Base-by-base conservation (phyloP, 2,888 invertebrate species). In the Brenthis hecate region DNA sequence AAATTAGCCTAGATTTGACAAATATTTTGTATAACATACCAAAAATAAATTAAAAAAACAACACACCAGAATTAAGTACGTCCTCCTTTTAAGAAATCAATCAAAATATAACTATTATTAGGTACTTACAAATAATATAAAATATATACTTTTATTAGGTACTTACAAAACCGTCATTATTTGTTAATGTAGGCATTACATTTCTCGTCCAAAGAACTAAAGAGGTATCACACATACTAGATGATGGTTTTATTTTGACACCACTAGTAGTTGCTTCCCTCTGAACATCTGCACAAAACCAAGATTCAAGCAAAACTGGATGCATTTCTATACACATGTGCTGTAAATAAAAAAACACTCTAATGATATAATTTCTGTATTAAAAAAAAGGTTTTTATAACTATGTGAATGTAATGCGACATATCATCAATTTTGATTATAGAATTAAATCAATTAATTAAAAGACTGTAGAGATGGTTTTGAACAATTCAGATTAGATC, bases 281-380 rank as follows among this genome's bases (percentile, higher is more conserved):
- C 0, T 48, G 11, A 28, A 89, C 63, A 19, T 83, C 85, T 0
- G 79, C 69, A 74, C 85, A 84, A 80, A 81, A 92, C 82, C 89
- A 88, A 5, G 65, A 54, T 0, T 79, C 74, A 8, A 84, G 69
- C 6, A 94, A 75, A 0, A 74, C 66, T 0, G 89, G 85, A 72
- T 93, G 91, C 19, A 91, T 77, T 61, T 92, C 87, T 19, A 91
- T 80, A 8, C 77, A 81, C 78, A 94, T 87, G 72, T 89, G 82
- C 93, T 94, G 79, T 0, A 71, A 74, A 64, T 28, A 19, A 23
- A 14, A 3, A 14, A 14, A 8, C 14, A 13, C 2, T 2, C 13
- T 6, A 6, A 28, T 55, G 5, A 55, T 23, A 23, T 14, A 19
- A 53, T 53, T 36, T 32, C 0, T 32, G 6, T 6, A 36, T 36